These are phyloP conservation scores for Paragorgia papillata DNA, from an alignment of 92 coral and sea anemone genomes.

Conservation along the genomic window DNA sequence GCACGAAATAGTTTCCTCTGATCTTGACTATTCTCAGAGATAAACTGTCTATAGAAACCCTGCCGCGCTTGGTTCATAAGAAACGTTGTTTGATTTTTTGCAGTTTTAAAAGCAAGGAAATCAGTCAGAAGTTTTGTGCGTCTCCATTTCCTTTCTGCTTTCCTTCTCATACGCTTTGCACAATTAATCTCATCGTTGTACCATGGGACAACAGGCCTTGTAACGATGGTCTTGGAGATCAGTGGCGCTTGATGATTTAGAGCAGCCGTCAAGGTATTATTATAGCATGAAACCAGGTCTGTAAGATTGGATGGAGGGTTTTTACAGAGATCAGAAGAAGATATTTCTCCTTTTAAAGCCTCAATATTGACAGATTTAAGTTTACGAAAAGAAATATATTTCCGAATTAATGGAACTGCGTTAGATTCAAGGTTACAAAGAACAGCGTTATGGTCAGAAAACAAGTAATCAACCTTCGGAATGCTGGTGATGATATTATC, in stretches of 20 bases:
- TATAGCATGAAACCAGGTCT: constrained; percentile 50
- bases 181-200: constrained; percentile 40
- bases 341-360: constrained; percentile 39
- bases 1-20: constrained; percentile 37
- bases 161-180: constrained; percentile 48
- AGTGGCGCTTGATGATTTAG: constrained; percentile 39
- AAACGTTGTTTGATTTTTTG: constrained; percentile 36
- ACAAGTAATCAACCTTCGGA: constrained; percentile 36
- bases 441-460: constrained; percentile 53
- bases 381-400: constrained; percentile 42
- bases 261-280: constrained; percentile 26
- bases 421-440: constrained; percentile 44
- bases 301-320: constrained; percentile 43
- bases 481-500: constrained; percentile 34
- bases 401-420: constrained; percentile 41
- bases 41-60: constrained; percentile 34
- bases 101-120: constrained; percentile 42
- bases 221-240: constrained; percentile 30
- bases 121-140: constrained; percentile 34
- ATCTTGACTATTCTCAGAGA: constrained; percentile 40
- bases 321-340: constrained; percentile 45
- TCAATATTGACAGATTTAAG: constrained; percentile 39
- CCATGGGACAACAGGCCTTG: constrained; percentile 46
- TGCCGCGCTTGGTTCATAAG: constrained; percentile 46
- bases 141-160: constrained; percentile 45